Conservation (phyloP, 2,888 invertebrate species). For the Elaeidobius kamerunicus region DNA sequence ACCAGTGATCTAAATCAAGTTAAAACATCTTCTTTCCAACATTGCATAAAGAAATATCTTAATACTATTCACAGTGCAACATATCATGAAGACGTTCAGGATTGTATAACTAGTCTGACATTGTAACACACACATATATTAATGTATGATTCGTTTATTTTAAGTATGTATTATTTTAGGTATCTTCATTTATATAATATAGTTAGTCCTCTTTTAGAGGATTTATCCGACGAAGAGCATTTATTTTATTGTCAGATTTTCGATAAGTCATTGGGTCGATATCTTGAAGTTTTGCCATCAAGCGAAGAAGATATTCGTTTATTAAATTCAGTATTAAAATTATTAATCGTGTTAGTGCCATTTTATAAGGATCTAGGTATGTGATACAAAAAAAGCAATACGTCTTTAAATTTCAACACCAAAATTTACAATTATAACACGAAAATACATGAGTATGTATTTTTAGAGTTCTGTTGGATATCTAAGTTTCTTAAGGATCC, state of each 20-base stretch:
- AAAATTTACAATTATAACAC: no score
- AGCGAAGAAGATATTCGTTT: conserved; percentile 61
- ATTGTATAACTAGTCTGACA: conserved; percentile 55
- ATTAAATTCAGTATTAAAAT: conserved; percentile 52
- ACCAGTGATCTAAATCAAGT: conserved; percentile 52
- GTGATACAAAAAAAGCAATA: background rate
- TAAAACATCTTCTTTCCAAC: conserved; percentile 54
- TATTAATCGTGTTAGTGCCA: conserved; percentile 40
- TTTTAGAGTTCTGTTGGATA: conserved; percentile 44
- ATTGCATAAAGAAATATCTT: conserved; percentile 55
- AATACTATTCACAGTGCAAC: conserved; percentile 62
- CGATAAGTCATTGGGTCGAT: no score
- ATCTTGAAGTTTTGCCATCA: conserved; percentile 62
- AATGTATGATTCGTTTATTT: conserved; percentile 1
- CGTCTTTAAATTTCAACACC: no score
- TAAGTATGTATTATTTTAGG: conserved; percentile 30
- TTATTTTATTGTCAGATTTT: no score
- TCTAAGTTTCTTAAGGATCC: conserved; percentile 42
- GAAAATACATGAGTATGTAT: conserved; percentile 7
- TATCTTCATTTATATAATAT: conserved; percentile 37
- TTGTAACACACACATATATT: no score
- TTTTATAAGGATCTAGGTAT: conserved; percentile 41
- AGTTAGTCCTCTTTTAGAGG: no score
- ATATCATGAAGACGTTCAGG: conserved; percentile 57
- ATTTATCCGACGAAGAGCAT: no score